A percentile compares a stretch with the other conserved stretches of the same genome.
phyloP scores from a whole-genome alignment of 2,797 vertebrate genomes.

The Urocyon cinereoargenteus region DNA sequence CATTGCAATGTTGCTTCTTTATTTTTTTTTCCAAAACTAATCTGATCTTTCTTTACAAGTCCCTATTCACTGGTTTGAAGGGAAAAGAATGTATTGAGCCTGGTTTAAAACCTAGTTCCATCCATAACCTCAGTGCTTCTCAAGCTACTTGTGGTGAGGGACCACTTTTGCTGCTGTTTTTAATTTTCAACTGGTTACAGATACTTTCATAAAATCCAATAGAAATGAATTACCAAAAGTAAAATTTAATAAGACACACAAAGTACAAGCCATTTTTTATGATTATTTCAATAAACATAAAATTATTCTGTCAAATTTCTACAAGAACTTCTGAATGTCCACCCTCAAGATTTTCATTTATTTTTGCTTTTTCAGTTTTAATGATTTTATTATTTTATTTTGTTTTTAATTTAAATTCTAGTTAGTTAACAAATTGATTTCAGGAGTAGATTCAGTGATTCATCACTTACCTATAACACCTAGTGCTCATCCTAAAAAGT shows the following conservation, averaged over 20 bases:
- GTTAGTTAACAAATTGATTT: neutral
- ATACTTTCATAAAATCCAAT: neutral
- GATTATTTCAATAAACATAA: neutral
- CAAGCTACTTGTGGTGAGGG: neutral
- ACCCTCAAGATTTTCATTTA: neutral
- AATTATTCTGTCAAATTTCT: neutral
- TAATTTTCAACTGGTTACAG: neutral
- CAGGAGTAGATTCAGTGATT: neutral
- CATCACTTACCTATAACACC: neutral
- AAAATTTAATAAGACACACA: neutral
- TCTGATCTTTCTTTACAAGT: neutral
- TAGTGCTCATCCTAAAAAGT: neutral
- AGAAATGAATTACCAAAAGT: neutral
- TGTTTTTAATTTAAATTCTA: neutral
- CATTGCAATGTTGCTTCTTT: rapidly evolving
- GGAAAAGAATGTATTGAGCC: neutral
- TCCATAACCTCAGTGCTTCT: neutral
- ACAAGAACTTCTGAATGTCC: neutral
- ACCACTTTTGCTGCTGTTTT: neutral
- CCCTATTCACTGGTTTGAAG: neutral
- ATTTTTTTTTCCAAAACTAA: neutral
- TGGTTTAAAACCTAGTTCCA: neutral
- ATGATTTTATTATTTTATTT: neutral
- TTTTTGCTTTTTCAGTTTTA: neutral
- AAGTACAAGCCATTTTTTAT: neutral